phyloP scores from a whole-genome alignment of 2,113 vertebrate genomes.

The Tursiops truncatus region DNA sequence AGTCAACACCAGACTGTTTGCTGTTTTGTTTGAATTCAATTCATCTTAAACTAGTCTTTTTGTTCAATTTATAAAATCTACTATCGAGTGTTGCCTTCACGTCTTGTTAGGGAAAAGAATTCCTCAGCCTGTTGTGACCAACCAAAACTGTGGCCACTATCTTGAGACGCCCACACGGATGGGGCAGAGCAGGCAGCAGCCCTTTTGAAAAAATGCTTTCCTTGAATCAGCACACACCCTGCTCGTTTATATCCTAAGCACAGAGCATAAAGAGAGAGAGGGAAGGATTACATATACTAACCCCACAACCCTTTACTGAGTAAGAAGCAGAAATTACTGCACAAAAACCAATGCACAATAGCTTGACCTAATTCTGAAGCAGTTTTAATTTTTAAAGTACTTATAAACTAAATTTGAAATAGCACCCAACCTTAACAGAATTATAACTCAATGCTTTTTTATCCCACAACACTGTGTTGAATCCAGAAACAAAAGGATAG shows the following conservation, averaged over 20 bases:
- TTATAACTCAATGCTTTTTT: not conserved
- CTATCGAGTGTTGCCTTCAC: not conserved
- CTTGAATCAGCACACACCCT: not conserved
- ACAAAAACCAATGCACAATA: not conserved
- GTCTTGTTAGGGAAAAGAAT: not conserved
- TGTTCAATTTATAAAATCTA: not conserved
- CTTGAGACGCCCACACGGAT: not conserved
- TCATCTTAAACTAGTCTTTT: not conserved
- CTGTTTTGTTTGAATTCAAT: not conserved
- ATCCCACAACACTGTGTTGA: not conserved
- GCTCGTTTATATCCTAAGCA: constrained; percentile 17
- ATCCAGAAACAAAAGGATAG: not conserved
- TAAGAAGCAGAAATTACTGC: not conserved
- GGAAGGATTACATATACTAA: not conserved
- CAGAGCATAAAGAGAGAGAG: not conserved
- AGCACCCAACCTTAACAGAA: not conserved
- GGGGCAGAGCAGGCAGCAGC: not conserved
- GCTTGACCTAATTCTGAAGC: not conserved
- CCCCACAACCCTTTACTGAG: not conserved
- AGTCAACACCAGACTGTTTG: not conserved
- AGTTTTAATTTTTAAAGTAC: not conserved
- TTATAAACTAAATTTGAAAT: not conserved
- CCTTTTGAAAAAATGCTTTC: not conserved
- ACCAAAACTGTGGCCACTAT: not conserved
- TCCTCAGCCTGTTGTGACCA: not conserved